Evolutionary conservation across 2,888 invertebrate species (phyloP), one percentile per base, ranked within the genome.

Genomic region (Chrysolina haemoptera): DNA sequence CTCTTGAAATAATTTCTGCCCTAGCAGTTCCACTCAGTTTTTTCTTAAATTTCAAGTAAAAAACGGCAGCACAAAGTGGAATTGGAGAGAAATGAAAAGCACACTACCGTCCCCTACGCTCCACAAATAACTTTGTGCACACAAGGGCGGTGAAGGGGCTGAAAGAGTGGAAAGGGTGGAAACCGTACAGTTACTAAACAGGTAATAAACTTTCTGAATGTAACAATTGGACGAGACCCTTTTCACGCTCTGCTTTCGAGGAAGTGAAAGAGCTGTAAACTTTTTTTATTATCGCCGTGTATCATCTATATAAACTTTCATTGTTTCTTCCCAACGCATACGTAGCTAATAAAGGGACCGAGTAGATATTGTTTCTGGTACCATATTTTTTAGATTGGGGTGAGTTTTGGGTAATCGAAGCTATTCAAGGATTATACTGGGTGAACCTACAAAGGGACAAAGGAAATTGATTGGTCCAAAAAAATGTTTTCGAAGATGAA

Each of bases 271-370:
- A 73, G 73, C 70, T 70, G 62, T 62, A 69, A 73, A 68, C 53
- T 73, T 73, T 68, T 35, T 73, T 73, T 73, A 73, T 73, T 65
- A 70, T 73, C 70, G 66, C 65, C 73, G 70, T 73, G 66, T 73
- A 67, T 73, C 70, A 73, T 73, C 64, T 67, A 70, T 73, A 70
- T 70, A 63, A 62, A 73, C 66, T 73, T 48, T 67, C 53, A 20
- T 53, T 53, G 53, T 53, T 48, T 16, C 48, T 48, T 53, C 11
- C 53, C 20, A 12, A 20, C 22, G 53, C 20, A 53, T 53, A 53
- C 53, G 53, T 22, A 20, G 53, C 20, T 20, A 20, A 11, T 20
- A 20, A 53, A 20, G 11, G 53, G 4, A 53, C 2, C 53, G 20
- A 53, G 53, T 20, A 20, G 4, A 18, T 5, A 20, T 53, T 53